These are phyloP conservation scores for Choloepus didactylus DNA, from an alignment of 2,797 vertebrate species.

Conservation along the genomic window DNA sequence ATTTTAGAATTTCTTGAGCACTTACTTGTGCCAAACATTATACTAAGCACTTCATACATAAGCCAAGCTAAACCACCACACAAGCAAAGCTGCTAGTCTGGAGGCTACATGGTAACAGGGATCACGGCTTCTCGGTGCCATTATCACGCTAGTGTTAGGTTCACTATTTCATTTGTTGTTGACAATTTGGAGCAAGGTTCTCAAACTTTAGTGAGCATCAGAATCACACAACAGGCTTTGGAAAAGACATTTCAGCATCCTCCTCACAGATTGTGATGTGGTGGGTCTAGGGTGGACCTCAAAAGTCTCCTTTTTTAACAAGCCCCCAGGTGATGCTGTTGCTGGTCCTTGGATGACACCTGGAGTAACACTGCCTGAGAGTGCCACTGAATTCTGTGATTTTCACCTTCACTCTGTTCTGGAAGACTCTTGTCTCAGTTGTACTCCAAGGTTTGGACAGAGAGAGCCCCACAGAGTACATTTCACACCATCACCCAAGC, in stretches of 20 bases:
- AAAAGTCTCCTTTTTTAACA: not conserved
- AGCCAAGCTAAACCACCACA: not conserved
- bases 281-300: not conserved
- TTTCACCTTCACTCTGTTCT: not conserved
- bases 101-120: not conserved
- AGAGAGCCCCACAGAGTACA: not conserved
- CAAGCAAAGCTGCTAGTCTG: not conserved
- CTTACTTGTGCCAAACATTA: not conserved
- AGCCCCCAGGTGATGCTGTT: fast-evolving
- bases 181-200: not conserved
- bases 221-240: not conserved
- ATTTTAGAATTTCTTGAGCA: not conserved
- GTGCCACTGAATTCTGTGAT: not conserved
- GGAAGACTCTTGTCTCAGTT: conserved; percentile 16
- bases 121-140: not conserved
- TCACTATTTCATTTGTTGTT: not conserved
- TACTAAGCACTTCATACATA: not conserved
- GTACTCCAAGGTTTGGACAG: not conserved
- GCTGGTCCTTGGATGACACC: not conserved
- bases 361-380: not conserved
- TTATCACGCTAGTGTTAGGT: not conserved
- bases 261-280: not conserved
- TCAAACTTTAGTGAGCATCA: not conserved
- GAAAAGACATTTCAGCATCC: not conserved
- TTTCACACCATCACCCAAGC: not conserved